A percentile compares a stretch with the other conserved stretches of the same genome.
Evolutionary conservation across 2,888 invertebrate species (phyloP).

Genomic region (Emmelina monodactyla): DNA sequence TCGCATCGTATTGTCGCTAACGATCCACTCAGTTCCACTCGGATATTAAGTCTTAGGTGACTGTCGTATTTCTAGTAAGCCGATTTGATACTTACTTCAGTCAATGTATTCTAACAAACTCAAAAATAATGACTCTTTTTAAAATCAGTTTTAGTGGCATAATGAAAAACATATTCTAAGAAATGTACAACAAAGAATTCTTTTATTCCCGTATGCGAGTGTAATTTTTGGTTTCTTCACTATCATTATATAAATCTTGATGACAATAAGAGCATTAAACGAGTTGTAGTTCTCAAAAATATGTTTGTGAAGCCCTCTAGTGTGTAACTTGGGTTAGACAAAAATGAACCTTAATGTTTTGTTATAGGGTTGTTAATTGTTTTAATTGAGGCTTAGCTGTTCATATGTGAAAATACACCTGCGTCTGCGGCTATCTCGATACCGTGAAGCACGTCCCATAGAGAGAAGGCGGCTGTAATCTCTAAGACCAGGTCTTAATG

Average conservation of each 20-base stretch:
- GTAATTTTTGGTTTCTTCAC: background rate
- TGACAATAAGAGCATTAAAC: conserved; percentile 48
- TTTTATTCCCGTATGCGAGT: background rate
- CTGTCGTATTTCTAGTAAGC: background rate
- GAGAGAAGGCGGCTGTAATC: conserved; percentile 29
- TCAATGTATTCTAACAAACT: no score
- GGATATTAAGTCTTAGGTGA: conserved; percentile 6
- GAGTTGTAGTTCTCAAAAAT: conserved; percentile 23
- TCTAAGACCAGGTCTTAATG: conserved; percentile 43
- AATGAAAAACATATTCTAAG: background rate
- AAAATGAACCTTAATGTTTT: conserved; percentile 21
- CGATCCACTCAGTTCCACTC: conserved; percentile 22
- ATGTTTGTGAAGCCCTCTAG: background rate
- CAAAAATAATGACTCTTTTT: no score
- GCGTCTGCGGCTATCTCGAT: conserved; percentile 45
- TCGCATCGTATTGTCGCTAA: conserved; percentile 44
- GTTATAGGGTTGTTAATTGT: conserved; percentile 10
- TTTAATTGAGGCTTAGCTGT: conserved; percentile 14
- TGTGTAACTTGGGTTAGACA: conserved; percentile 4
- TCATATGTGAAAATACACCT: conserved; percentile 46
- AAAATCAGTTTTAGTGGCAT: background rate
- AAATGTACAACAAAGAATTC: background rate
- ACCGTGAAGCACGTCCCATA: conserved; percentile 50
- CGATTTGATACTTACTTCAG: background rate
- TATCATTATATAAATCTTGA: conserved; percentile 39